Evolutionary conservation across 2,888 invertebrate genomes (phyloP).

Genomic region (Petrophora chlorosata): DNA sequence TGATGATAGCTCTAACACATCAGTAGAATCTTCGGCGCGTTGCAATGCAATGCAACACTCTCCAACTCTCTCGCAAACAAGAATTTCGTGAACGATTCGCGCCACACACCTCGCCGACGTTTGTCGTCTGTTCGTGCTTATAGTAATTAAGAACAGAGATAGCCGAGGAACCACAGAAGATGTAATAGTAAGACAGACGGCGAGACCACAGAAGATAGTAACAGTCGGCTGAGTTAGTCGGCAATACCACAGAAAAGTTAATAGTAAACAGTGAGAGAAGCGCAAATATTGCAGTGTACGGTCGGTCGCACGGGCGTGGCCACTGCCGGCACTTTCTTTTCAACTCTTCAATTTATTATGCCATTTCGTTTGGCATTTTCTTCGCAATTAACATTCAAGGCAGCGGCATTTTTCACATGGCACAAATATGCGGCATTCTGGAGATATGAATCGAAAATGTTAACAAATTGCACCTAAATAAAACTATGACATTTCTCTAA

Average conservation of each 20-base stretch:
- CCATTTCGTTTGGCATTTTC: slow-evolving; percentile 43
- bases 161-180: slow-evolving; percentile 19
- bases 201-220: no score
- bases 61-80: slow-evolving; percentile 2
- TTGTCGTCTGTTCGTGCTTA: slow-evolving; percentile 39
- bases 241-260: background rate
- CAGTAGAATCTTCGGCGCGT: background rate
- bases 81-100: slow-evolving; percentile 15
- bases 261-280: slow-evolving; percentile 12
- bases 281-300: slow-evolving; percentile 15
- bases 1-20: background rate
- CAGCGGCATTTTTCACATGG: slow-evolving; percentile 31
- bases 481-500: slow-evolving; percentile 2
- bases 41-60: background rate
- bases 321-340: slow-evolving; percentile 32
- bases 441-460: slow-evolving; percentile 6
- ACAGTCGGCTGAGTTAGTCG: slow-evolving; percentile 29
- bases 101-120: slow-evolving; percentile 20
- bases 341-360: slow-evolving; percentile 32
- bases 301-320: slow-evolving; percentile 23
- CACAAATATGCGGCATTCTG: slow-evolving; percentile 27
- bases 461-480: slow-evolving; percentile 1
- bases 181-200: background rate
- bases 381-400: slow-evolving; percentile 30
- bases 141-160: slow-evolving; percentile 30